Percentiles rank a stretch among this genome's conserved stretches.
These are phyloP conservation scores for Actinemys pallida DNA, from an alignment of 2,113 vertebrate species.

Conservation along the genomic window DNA sequence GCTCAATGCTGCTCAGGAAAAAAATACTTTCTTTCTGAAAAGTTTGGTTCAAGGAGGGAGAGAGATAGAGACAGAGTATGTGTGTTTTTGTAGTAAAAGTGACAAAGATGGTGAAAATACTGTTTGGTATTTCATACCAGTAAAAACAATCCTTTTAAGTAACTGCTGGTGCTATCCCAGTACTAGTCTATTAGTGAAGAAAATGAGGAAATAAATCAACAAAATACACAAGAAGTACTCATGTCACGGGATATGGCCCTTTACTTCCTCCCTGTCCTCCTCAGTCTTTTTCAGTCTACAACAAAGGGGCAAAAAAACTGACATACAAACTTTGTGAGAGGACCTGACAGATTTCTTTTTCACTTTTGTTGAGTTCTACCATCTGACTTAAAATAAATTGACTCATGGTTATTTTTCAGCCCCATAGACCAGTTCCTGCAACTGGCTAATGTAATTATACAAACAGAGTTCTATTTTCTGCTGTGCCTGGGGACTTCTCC, in stretches of 20 bases:
- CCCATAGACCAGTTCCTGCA: not conserved
- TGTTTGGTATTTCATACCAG: not conserved
- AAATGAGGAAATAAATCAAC: not conserved
- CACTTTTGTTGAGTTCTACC: not conserved
- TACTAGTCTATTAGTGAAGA: not conserved
- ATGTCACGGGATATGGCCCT: not conserved
- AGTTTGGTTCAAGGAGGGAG: not conserved
- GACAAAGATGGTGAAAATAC: not conserved
- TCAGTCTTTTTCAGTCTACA: not conserved
- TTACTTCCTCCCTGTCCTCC: not conserved
- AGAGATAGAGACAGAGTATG: not conserved
- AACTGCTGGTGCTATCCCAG: not conserved
- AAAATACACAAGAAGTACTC: not conserved
- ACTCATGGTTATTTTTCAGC: not conserved
- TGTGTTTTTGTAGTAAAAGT: not conserved
- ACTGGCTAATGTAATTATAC: not conserved
- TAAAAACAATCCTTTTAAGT: not conserved
- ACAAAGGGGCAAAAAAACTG: not conserved
- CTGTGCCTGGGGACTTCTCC: not conserved
- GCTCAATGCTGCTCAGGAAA: not conserved
- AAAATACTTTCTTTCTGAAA: not conserved
- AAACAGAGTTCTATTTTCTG: not conserved
- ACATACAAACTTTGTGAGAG: not conserved
- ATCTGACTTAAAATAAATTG: not conserved
- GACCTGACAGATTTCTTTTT: not conserved